A percentile compares a stretch with the other conserved stretches of the same genome.
phyloP scores from a whole-genome alignment of 2,888 invertebrate species.

The Aplocera efformata region DNA sequence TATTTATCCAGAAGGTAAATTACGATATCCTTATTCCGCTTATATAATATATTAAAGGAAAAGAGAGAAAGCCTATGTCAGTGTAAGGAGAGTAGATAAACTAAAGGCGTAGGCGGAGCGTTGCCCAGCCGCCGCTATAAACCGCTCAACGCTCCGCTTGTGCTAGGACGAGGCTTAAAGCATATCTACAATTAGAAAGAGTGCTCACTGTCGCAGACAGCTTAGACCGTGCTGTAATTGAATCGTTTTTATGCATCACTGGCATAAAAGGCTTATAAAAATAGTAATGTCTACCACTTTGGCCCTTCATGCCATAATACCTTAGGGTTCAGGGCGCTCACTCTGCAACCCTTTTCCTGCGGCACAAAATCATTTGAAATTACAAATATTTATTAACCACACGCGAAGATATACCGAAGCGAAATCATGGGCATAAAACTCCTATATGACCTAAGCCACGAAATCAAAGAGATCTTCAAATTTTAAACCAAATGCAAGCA shows the following conservation, averaged over 20 bases:
- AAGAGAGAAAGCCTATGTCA: too few species aligned
- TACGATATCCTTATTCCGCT: too few species aligned
- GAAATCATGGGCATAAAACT: too few species aligned
- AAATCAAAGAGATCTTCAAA: too few species aligned
- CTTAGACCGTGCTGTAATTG: not conserved
- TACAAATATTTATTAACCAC: not conserved
- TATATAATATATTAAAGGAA: too few species aligned
- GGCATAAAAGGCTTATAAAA: too few species aligned
- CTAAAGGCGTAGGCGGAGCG: too few species aligned
- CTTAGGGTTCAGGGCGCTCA: slow-evolving; percentile 17
- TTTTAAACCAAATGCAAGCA: too few species aligned
- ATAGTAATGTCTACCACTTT: not conserved
- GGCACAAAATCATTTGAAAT: slow-evolving; percentile 16
- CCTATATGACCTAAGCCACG: too few species aligned
- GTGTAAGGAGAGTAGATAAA: too few species aligned
- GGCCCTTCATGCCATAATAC: slow-evolving; percentile 15
- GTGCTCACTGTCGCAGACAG: not conserved
- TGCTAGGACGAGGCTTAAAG: slow-evolving; percentile 17
- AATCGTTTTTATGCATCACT: not conserved
- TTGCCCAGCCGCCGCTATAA: slow-evolving; percentile 1
- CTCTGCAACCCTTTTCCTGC: slow-evolving; percentile 14
- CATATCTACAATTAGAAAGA: not conserved
- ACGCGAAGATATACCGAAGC: too few species aligned
- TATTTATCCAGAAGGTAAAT: too few species aligned
- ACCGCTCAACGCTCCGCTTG: slow-evolving; percentile 20